Base-by-base conservation (phyloP, 2,797 vertebrate genomes). In the Melanotaenia trifasciata region DNA sequence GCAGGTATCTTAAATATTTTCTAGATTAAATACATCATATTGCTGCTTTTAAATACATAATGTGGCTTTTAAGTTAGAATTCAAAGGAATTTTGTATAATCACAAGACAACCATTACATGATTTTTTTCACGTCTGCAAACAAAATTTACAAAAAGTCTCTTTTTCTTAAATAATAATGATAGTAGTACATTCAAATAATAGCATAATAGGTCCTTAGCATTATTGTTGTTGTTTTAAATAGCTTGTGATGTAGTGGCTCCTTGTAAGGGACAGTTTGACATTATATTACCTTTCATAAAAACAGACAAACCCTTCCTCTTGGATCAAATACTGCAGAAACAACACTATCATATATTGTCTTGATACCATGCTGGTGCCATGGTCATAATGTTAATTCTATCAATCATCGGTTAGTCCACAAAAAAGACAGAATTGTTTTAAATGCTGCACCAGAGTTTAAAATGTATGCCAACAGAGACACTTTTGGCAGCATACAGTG, bases 11-110 rank as follows among this genome's bases (percentile, higher is more conserved):
- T 94, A 93, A 92, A 94, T 93, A 94, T 88, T 89, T 86, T 91
- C 85, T 92, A 87, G 92, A 93, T 94, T 95, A 95, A 93, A 95
- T 95, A 95, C 91, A 93, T 78, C 89, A 90, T 93, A 93, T 85
- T 90, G 91, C 87, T 89, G 83, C 79, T 91, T 90, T 94, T 95
- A 95, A 94, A 95, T 95, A 95, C 79, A 90, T 82, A 87, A 88
- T 63, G 88, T 92, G 87, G 90, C 90, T 91, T 90, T 94, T 95
- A 95, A 95, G 91, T 95, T 94, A 95, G 90, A 90, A 85, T 93
- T 91, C 85, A 88, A 86, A 84, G 81, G 81, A 90, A 90, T 85
- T 83, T 91, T 81, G 83, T 81, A 79, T 82, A 86, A 91, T 93
- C 84, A 90, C 79, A 85, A 89, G 79, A 90, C 89, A 82, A 90